Evolutionary conservation across 2,113 vertebrate species (phyloP), one percentile per base, ranked within the genome.

Genomic region (Pogonocichla stellata): DNA sequence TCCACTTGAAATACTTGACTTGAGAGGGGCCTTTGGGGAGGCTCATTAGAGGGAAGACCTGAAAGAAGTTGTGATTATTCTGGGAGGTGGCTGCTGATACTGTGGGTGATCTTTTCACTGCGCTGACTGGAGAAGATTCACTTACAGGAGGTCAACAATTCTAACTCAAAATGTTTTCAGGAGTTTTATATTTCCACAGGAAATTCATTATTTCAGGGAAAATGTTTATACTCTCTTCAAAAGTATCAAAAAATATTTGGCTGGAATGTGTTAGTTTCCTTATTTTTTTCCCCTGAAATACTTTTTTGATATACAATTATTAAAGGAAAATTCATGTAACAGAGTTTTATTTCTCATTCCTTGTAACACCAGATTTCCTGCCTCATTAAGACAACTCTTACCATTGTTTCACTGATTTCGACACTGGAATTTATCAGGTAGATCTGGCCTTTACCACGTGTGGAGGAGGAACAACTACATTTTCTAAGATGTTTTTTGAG

Each of bases 1-100:
- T 75, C 66, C 84, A 73, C 93, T 95, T 95, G 93, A 91, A 65
- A 82, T 80, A 82, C 84, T 92, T 95, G 77, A 70, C 67, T 86
- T 60, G 45, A 95, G 91, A 92, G 70, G 28, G 58, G 54, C 74
- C 86, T 95, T 80, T 14, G 8, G 54, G 19, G 73, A 81, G 61
- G 65, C 40, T 91, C 17, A 25, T 58, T 34, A 92, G 67, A 83
- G 80, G 80, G 72, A 93, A 90, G 51, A 67, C 88, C 56, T 66
- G 38, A 93, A 93, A 88, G 94, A 83, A 80, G 15, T 13, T 28
- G 50, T 8, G 54, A 71, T 92, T 92, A 90, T 93, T 90, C 74
- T 67, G 62, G 81, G 87, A 94, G 53, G 70, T 79, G 73, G 45
- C 36, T 82, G 81, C 78, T 95, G 87, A 75, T 79, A 22, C 0